Conservation (phyloP, 2,888 invertebrate genomes). For the Caenorhabditis auriculariae region DNA sequence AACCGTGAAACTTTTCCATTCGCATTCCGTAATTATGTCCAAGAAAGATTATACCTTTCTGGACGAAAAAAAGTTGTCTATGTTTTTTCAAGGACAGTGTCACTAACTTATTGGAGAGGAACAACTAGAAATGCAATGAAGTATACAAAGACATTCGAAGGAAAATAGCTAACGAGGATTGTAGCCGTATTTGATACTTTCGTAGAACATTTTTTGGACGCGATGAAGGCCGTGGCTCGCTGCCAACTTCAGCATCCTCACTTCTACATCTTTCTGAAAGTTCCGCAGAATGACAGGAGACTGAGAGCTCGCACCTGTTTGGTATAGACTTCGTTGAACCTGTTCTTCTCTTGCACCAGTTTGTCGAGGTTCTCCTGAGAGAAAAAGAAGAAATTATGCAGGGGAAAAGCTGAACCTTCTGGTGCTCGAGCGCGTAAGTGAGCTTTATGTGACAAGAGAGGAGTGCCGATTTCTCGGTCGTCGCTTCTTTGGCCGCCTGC, state of each 20-base stretch:
- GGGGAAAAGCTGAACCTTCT: constrained; percentile 2
- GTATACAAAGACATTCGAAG: no score
- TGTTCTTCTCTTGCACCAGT: constrained; percentile 28
- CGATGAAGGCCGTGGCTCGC: constrained; percentile 5
- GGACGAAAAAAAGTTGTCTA: no score
- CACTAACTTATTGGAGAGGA: no score
- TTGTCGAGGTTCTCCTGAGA: constrained; percentile 30
- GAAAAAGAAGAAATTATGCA: not conserved
- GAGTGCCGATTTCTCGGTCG: no score
- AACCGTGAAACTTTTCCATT: no score
- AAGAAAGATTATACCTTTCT: no score
- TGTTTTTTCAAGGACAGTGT: no score
- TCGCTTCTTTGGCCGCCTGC: no score
- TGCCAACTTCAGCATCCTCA: constrained; percentile 9
- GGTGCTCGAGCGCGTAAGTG: constrained; percentile 17
- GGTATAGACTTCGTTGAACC: constrained; percentile 23
- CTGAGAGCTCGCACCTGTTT: constrained; percentile 5
- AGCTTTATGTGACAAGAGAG: constrained; percentile 23
- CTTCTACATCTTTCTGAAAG: constrained; percentile 1
- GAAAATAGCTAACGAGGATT: constrained; percentile 23
- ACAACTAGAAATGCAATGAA: no score
- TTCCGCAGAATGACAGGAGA: not conserved
- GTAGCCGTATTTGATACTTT: constrained; percentile 32
- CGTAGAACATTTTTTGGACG: constrained; percentile 18
- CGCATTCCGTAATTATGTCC: no score